Evolutionary conservation across 2,113 vertebrate genomes (phyloP).

Genomic region (Oreotrochilus melanogaster): DNA sequence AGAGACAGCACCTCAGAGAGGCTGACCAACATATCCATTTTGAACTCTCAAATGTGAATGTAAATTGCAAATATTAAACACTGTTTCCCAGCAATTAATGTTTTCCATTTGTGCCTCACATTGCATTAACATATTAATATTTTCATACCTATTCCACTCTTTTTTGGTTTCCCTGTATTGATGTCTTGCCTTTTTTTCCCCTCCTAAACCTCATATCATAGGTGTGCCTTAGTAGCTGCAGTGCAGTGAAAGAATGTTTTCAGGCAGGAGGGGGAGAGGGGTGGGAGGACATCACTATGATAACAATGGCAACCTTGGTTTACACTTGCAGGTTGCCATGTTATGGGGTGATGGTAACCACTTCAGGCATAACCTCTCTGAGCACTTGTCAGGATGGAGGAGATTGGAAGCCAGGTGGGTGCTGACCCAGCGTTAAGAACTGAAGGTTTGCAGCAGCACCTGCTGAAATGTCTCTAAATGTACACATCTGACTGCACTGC

Average conservation of each 20-base stretch:
- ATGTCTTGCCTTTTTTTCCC: background rate
- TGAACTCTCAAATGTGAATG: background rate
- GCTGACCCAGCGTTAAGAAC: background rate
- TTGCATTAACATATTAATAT: constrained; percentile 4
- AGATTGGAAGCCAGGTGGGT: background rate
- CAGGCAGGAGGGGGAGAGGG: background rate
- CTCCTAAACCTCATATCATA: background rate
- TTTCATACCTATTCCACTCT: background rate
- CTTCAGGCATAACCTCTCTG: background rate
- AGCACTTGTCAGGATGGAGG: background rate
- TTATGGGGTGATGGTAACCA: background rate
- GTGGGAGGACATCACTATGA: background rate
- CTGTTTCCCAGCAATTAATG: background rate
- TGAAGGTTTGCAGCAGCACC: background rate
- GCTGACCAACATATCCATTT: background rate
- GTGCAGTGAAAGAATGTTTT: background rate
- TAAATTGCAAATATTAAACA: constrained; percentile 3
- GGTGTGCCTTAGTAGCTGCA: background rate
- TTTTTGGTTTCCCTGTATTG: background rate
- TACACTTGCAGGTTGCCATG: background rate
- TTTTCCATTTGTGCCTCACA: constrained; percentile 36
- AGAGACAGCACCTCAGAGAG: background rate
- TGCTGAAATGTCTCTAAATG: background rate
- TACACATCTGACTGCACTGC: accelerated
- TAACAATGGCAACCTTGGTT: background rate